Evolutionary conservation across 2,888 invertebrate genomes (phyloP), one percentile per base, ranked within the genome.

Genomic region (Drosophila mercatorum): DNA sequence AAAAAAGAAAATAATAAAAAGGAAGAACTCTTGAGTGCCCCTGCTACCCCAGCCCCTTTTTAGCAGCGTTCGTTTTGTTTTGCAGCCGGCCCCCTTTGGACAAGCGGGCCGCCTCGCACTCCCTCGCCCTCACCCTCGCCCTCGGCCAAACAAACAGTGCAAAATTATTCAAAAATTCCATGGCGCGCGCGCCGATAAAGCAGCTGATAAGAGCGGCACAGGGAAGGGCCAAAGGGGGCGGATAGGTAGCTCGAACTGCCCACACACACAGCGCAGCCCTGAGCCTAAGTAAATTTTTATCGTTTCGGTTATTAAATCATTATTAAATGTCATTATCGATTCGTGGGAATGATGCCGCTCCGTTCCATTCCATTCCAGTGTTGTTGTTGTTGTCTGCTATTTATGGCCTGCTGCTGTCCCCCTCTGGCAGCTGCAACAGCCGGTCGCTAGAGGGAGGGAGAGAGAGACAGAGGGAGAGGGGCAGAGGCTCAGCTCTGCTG

Each of bases 161-260:
- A 78, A 81, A 85, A 83, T 82, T 83, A 83, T 88, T 88, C 83
- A 83, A 86, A 88, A 85, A 86, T 88, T 88, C 83, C 77, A 82
- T 47, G 60, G 72, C 72, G 68, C 67, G 84, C 77, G 56, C 71
- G 64, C 74, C 66, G 72, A 84, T 76, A 76, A 86, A 83, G 72
- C 72, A 58, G 56, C 71, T 83, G 83, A 88, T 88, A 83, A 88
- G 82, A 26, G 11, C 22, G 22, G 49, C 31, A 2, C 22, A 51
- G 28, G 31, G 17, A 14, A 49, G 59, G 46, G 46, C 49, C 1
- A 6, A 7, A 22, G 14, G 17, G 17, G 53, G 12, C 12, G 26
- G 7, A 17, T 17, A 6, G 38, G 58, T 28, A 58, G 70, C 41
- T 34, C 60, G 67, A 49, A 57, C 62, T 61, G 28, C 14, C 59